phyloP scores from a whole-genome alignment of 1,140 invertebrate species.

The Frieseomelitta varia region DNA sequence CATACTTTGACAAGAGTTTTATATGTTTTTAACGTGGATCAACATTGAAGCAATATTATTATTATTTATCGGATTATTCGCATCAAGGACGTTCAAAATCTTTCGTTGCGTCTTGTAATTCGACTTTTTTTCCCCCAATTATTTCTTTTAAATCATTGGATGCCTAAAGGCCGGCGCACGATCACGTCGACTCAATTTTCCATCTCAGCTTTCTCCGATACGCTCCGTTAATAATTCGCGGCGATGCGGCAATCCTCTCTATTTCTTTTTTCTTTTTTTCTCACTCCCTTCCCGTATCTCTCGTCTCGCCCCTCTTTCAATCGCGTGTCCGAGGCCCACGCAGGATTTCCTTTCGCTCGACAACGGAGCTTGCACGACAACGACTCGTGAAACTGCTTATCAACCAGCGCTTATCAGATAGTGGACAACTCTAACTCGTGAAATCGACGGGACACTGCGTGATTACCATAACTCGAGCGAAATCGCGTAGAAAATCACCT shows the following conservation, averaged over 20 bases:
- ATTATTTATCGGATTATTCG: neutral
- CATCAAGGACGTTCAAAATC: neutral
- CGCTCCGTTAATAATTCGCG: constrained; percentile 78
- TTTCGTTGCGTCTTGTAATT: neutral
- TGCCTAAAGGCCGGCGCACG: constrained; percentile 1
- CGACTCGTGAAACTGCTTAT: neutral
- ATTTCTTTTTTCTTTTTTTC: constrained; percentile 14
- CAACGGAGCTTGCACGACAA: constrained; percentile 41
- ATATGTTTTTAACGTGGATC: neutral
- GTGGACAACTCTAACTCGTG: neutral
- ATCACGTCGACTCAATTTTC: constrained; percentile 68
- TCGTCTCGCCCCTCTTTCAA: constrained; percentile 60
- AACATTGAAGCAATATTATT: neutral
- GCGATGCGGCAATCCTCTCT: constrained; percentile 64
- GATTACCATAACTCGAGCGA: neutral
- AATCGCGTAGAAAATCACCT: neutral
- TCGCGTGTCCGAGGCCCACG: constrained; percentile 58
- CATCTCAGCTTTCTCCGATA: constrained; percentile 78
- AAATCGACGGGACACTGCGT: neutral
- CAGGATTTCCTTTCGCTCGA: constrained; percentile 73
- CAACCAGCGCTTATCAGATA: neutral
- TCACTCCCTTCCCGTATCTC: constrained; percentile 51
- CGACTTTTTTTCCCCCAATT: neutral
- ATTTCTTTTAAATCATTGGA: constrained; percentile 4
- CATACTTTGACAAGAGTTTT: no score